phyloP scores from a whole-genome alignment of 2,113 vertebrate species.

The Ifrita kowaldi region DNA sequence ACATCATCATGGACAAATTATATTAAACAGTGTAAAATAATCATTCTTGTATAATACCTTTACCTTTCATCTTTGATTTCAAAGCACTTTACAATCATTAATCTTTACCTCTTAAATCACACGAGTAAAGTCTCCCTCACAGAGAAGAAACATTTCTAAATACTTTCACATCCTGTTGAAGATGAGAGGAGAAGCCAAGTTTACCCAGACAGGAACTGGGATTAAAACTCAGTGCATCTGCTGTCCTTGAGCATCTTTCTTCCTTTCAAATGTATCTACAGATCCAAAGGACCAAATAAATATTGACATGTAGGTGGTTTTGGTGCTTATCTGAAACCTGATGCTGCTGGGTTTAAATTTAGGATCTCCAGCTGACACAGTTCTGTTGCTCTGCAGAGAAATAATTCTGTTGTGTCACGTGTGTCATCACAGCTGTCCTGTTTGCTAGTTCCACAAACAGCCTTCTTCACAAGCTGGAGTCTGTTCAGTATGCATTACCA shows the following conservation, averaged over 20 bases:
- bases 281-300: not conserved
- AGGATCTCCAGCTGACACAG: not conserved
- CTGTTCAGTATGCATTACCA: not conserved
- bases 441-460: not conserved
- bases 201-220: not conserved
- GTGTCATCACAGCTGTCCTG: not conserved
- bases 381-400: not conserved
- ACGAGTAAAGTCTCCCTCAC: constrained; percentile 16
- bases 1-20: not conserved
- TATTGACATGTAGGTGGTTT: not conserved
- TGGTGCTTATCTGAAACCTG: not conserved
- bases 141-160: not conserved
- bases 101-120: constrained; percentile 26
- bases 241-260: not conserved
- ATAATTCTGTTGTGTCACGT: not conserved
- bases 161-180: not conserved
- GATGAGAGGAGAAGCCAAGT: not conserved
- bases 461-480: not conserved
- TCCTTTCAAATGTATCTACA: not conserved
- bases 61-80: constrained; percentile 41
- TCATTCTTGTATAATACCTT: not conserved
- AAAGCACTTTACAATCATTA: constrained; percentile 21
- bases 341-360: not conserved
- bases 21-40: constrained; percentile 8
- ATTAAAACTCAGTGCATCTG: not conserved